Evolutionary conservation across 2,888 invertebrate species (phyloP), one percentile per base, ranked within the genome.

Genomic region (Latheticus oryzae): DNA sequence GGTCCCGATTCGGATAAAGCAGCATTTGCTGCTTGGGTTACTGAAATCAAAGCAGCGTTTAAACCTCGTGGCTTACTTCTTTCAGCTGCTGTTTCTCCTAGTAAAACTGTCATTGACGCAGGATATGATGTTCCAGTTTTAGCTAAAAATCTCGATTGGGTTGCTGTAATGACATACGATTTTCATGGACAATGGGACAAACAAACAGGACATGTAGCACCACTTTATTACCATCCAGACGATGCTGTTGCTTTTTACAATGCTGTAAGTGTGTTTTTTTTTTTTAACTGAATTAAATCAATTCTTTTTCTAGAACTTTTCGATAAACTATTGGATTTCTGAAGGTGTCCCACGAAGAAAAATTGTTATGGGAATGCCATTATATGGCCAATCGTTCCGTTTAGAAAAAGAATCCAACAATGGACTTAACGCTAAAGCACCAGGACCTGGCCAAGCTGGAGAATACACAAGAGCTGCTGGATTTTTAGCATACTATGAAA

Each of bases 181-280:
- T 93, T 88, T 79, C 93, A 94, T 66, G 94, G 94, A 0, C 93
- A 93, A 69, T 95, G 94, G 94, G 94, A 94, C 69, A 92, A 91
- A 73, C 89, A 89, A 74, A 95, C 94, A 0, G 95, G 94, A 0
- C 95, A 95, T 71, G 91, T 94, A 0, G 91, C 94, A 0, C 95
- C 94, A 0, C 76, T 95, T 26, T 93, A 87, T 67, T 84, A 89
- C 70, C 92, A 93, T 73, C 89, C 90, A 1, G 88, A 91, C 32
- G 93, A 93, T 71, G 91, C 90, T 58, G 87, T 85, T 48, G 85
- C 86, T 28, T 92, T 88, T 74, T 94, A 92, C 73, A 95, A 95
- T 79, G 85, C 92, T 30, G 91, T 91, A 80, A 80, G 84, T 80
- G 37, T 15, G 12, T 8, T 8, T 12, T 3, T 42, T 4, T 24